phyloP scores from a whole-genome alignment of 1,140 invertebrate species.

The Pseudomyrmex concolor region DNA sequence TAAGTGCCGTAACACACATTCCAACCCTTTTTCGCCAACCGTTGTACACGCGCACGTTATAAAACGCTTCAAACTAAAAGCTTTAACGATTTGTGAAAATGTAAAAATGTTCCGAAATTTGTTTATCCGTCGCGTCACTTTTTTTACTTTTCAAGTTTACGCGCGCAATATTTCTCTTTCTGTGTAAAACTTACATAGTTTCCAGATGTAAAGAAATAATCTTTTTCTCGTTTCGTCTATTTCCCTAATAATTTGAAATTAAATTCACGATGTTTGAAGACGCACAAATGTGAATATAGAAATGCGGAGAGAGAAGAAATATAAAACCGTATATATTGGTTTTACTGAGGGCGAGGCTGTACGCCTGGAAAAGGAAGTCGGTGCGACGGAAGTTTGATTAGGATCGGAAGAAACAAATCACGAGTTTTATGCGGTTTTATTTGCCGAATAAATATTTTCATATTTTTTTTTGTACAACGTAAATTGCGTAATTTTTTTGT shows the following conservation, averaged over 20 bases:
- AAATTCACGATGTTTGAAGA: not conserved
- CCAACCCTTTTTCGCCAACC: no score
- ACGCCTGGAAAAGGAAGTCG: conserved; percentile 6
- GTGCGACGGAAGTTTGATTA: conserved; percentile 45
- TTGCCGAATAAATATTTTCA: not conserved
- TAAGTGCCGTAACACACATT: not conserved
- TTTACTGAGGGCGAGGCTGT: not conserved
- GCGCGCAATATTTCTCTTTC: not conserved
- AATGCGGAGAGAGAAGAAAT: conserved; percentile 8
- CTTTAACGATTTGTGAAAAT: no score
- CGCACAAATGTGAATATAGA: not conserved
- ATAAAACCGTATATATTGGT: conserved; percentile 13
- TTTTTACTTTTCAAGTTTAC: no score
- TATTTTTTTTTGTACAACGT: not conserved
- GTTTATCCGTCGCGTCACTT: no score
- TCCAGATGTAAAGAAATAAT: not conserved
- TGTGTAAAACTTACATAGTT: not conserved
- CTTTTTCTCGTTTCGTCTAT: not conserved
- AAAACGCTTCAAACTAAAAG: no score
- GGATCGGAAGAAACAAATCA: conserved; percentile 8
- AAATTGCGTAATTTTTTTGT: not conserved
- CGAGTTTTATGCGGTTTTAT: conserved; percentile 23
- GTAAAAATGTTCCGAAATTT: no score
- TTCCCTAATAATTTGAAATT: conserved; percentile 7
- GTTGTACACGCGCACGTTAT: no score